Evolutionary conservation across 2,888 invertebrate species (phyloP), one percentile per base, ranked within the genome.

Genomic region (Beris chalybata): DNA sequence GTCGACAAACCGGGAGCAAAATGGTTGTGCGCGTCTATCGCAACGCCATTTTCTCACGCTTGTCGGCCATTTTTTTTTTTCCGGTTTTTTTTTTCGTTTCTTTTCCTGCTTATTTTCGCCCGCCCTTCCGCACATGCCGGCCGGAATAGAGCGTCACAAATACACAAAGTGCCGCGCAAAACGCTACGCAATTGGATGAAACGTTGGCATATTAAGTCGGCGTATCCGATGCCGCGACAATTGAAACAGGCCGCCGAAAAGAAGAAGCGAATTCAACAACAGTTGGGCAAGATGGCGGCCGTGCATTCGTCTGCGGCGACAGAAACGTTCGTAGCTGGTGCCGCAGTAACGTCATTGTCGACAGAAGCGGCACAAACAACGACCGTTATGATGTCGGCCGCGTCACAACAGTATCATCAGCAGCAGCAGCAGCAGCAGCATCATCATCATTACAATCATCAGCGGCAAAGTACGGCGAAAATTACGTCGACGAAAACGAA

Each of bases 101-200:
- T 47, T 12, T n/a, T n/a, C n/a, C n/a, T 44, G n/a, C 3, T 12
- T 44, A 44, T 44, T 44, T 44, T n/a, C 44, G 11, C 11, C 11
- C 44, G 44, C 44, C 44, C 11, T 44, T 44, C 11, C 44, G 44
- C 44, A 11, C 44, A 11, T 44, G 44, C 44, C 44, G 7, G 44
- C 44, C 44, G 11, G n/a, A 44, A 0, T 78, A 85, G 86, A 71
- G 85, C 86, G 66, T 85, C 86, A 0, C 85, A 85, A 73, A 84
- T 85, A 0, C 85, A 85, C 76, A 84, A 84, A 71, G 85, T 86
- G 0, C 86, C 86, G 0, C 78, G 86, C 15, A 86, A 86, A 65
- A 86, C 86, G 0, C 79, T 86, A 0, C 81, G 86, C 4, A 86
- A 86, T 76, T 86, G 86, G 85, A 86, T 86, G 86, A 86, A 86